These are phyloP conservation scores for Oscheius sp. DNA, from an alignment of 2,888 invertebrate species.

Conservation along the genomic window DNA sequence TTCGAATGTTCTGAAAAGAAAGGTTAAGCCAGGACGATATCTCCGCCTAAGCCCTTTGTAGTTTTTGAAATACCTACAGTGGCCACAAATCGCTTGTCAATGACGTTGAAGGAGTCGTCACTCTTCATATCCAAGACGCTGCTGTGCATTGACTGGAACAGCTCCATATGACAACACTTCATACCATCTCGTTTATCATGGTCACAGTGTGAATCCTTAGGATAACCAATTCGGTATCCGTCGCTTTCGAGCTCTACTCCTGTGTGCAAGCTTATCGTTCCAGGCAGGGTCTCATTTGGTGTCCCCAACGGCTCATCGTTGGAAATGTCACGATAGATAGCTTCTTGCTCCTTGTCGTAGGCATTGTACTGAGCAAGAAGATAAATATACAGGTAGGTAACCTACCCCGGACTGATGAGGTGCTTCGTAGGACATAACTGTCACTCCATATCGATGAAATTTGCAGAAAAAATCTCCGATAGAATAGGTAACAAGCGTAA, in stretches of 20 bases:
- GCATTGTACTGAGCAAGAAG: too few relatives aligned
- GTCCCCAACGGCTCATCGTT: too few relatives aligned
- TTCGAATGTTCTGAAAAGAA: constrained; percentile 5
- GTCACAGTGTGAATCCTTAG: constrained; percentile 23
- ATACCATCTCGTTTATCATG: constrained; percentile 38
- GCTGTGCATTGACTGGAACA: constrained; percentile 52
- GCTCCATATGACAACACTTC: constrained; percentile 48
- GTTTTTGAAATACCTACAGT: background rate
- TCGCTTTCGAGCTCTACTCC: constrained; percentile 18
- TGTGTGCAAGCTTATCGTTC: background rate
- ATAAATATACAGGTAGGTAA: background rate
- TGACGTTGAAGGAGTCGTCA: constrained; percentile 43
- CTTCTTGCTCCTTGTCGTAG: too few relatives aligned
- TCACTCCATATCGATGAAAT: background rate
- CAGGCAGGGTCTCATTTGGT: background rate
- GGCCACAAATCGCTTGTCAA: constrained; percentile 47
- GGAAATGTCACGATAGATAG: too few relatives aligned
- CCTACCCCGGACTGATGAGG: constrained; percentile 15
- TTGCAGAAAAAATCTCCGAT: constrained; percentile 19
- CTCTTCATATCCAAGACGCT: constrained; percentile 40
- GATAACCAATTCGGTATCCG: constrained; percentile 8
- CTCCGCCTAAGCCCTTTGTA: too few relatives aligned
- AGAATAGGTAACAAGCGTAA: constrained; percentile 1
- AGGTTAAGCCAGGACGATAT: too few relatives aligned
- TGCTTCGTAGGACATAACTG: background rate